These are phyloP conservation scores for Ormyrus pomaceus DNA, from an alignment of 2,888 invertebrate genomes.

Conservation along the genomic window DNA sequence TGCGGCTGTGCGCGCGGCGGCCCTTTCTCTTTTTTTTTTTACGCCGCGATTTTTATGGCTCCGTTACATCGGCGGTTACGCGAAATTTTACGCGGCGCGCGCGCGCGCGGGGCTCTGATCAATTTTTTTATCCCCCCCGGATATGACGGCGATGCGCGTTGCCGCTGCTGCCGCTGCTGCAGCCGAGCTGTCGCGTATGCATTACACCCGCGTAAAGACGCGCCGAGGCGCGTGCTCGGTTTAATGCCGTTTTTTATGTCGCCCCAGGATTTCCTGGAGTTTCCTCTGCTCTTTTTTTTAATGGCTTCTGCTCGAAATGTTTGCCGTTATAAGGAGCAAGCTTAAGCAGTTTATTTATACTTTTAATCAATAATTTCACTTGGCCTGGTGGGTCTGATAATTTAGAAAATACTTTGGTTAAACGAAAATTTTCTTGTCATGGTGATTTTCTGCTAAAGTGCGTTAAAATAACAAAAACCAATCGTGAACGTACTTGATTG, in stretches of 20 bases:
- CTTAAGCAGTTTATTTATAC: not conserved
- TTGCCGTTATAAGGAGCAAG: slow-evolving; percentile 32
- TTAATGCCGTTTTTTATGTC: slow-evolving; percentile 24
- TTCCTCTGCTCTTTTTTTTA: too few species aligned
- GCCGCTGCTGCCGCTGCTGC: not conserved
- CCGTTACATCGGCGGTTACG: slow-evolving; percentile 54
- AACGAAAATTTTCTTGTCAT: too few species aligned
- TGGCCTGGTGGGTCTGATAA: too few species aligned
- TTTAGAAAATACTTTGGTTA: too few species aligned
- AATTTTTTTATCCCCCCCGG: slow-evolving; percentile 42
- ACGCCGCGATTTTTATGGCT: slow-evolving; percentile 55
- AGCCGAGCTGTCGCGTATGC: not conserved
- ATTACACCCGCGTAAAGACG: slow-evolving; percentile 22
- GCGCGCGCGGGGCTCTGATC: slow-evolving; percentile 42
- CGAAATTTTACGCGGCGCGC: slow-evolving; percentile 48
- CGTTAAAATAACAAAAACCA: too few species aligned
- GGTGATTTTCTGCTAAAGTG: too few species aligned
- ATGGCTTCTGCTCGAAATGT: slow-evolving; percentile 27
- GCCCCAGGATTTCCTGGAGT: too few species aligned
- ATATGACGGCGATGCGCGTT: not conserved
- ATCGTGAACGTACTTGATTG: too few species aligned
- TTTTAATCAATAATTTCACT: too few species aligned
- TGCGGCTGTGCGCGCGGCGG: not conserved
- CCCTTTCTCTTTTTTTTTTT: slow-evolving; percentile 4
- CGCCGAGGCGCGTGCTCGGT: slow-evolving; percentile 15